phyloP scores from a whole-genome alignment of 1,140 invertebrate genomes.

The Drosophila watanabei region DNA sequence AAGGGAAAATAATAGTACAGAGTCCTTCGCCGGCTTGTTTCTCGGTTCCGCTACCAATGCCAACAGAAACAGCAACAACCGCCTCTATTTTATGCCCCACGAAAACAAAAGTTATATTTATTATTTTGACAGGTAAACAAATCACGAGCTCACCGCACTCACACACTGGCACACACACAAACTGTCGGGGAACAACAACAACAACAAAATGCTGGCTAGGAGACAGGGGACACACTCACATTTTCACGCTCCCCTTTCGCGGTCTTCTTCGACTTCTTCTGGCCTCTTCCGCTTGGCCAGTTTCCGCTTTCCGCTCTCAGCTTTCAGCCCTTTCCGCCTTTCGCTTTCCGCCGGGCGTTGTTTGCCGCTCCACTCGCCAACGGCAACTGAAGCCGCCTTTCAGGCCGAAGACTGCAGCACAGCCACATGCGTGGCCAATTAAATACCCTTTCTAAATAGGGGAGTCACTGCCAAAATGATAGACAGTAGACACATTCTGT shows the following conservation, averaged over 20 bases:
- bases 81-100: constrained; percentile 71
- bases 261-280: constrained; percentile 23
- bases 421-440: constrained; percentile 40
- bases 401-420: constrained; percentile 58
- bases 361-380: constrained; percentile 50
- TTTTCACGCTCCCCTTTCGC: constrained; percentile 42
- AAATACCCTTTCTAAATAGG: constrained; percentile 22
- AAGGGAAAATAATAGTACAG: constrained; percentile 34
- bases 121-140: constrained; percentile 84
- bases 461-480: neutral
- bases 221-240: constrained; percentile 60
- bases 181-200: constrained; percentile 20
- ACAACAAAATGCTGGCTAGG: constrained; percentile 23
- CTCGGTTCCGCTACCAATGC: constrained; percentile 60
- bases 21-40: constrained; percentile 44
- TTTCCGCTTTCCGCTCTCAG: constrained; percentile 34
- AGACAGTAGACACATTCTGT: neutral
- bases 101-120: constrained; percentile 83
- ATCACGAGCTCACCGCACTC: constrained; percentile 68
- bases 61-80: constrained; percentile 73
- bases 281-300: constrained; percentile 28
- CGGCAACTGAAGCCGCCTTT: constrained; percentile 76
- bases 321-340: constrained; percentile 15
- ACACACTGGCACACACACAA: constrained; percentile 40
- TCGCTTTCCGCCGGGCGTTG: constrained; percentile 34